Percentiles rank a stretch among this genome's conserved stretches.
Evolutionary conservation across 2,797 vertebrate genomes (phyloP).

Genomic region (Gymnoscopelus microlampas): DNA sequence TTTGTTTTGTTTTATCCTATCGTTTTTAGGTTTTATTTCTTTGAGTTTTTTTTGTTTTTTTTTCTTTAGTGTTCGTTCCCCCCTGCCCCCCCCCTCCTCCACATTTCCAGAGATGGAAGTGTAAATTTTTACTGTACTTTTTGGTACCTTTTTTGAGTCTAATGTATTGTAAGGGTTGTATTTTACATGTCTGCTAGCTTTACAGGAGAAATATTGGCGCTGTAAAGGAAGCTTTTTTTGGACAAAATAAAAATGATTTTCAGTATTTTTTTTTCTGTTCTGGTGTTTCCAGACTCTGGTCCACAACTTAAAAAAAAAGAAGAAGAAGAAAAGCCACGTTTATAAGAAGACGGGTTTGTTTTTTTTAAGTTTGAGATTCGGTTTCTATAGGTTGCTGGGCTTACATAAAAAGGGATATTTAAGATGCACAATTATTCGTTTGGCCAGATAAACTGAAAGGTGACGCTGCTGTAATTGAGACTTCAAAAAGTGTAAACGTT

Average conservation of each 20-base stretch:
- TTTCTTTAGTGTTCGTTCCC: conserved; percentile 91
- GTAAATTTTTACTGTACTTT: conserved; percentile 99
- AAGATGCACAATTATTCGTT: no score
- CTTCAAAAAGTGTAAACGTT: no score
- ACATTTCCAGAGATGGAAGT: conserved; percentile 99
- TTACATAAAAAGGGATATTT: no score
- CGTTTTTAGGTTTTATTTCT: conserved; percentile 67
- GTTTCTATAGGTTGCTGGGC: no score
- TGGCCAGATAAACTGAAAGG: no score
- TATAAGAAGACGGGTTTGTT: no score
- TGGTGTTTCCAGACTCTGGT: conserved; percentile 65
- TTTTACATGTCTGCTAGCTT: conserved; percentile 99
- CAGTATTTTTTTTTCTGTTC: conserved; percentile 72
- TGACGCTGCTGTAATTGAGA: no score
- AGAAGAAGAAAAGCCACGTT: background rate
- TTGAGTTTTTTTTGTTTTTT: conserved; percentile 86
- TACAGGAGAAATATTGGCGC: conserved; percentile 90
- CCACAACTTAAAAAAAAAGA: conserved; percentile 31
- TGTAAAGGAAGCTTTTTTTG: conserved; percentile 91
- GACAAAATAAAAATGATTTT: conserved; percentile 94
- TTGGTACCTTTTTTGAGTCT: conserved; percentile 99
- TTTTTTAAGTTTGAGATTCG: no score
- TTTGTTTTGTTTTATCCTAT: conserved; percentile 84
- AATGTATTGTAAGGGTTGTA: conserved; percentile 99
- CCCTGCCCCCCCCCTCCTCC: conserved; percentile 84